Percentiles rank a stretch among this genome's conserved stretches.
These are phyloP conservation scores for Amphiura filiformis DNA, from an alignment of 35 echinoderm and acorn worm species.

Conservation along the genomic window DNA sequence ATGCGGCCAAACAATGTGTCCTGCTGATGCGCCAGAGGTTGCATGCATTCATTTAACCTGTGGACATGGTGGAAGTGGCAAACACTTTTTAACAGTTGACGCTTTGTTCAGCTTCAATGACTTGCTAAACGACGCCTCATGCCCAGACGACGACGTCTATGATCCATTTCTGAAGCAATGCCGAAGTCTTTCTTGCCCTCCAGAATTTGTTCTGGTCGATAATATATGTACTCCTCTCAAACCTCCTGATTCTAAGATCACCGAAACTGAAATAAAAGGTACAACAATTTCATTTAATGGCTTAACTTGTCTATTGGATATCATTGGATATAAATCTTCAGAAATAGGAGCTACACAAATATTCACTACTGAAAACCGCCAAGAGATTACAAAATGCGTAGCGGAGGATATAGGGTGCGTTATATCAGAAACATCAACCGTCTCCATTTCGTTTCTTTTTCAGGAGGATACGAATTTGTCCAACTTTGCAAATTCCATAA, in stretches of 20 bases:
- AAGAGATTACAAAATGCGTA: not conserved
- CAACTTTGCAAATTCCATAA: too few relatives aligned
- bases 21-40: not conserved
- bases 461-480: too few relatives aligned
- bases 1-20: too few relatives aligned
- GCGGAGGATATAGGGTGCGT: not conserved
- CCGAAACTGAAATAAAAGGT: not conserved
- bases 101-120: not conserved
- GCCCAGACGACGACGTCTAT: not conserved
- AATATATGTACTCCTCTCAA: not conserved
- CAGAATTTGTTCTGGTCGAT: not conserved
- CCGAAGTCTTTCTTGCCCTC: not conserved
- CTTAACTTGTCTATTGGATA: not conserved
- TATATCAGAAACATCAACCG: not conserved
- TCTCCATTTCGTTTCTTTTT: too few relatives aligned
- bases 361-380: not conserved
- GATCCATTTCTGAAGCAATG: conserved; percentile 18
- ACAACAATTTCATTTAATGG: not conserved
- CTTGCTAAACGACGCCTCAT: not conserved
- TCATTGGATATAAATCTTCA: not conserved
- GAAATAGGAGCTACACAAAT: not conserved
- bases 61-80: not conserved
- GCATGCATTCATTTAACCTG: not conserved
- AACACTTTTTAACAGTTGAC: conserved; percentile 7
- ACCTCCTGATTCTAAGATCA: not conserved